Evolutionary conservation across 2,797 vertebrate genomes (phyloP), one percentile per base, ranked within the genome.

Genomic region (Sebastiscus albofasciatus): DNA sequence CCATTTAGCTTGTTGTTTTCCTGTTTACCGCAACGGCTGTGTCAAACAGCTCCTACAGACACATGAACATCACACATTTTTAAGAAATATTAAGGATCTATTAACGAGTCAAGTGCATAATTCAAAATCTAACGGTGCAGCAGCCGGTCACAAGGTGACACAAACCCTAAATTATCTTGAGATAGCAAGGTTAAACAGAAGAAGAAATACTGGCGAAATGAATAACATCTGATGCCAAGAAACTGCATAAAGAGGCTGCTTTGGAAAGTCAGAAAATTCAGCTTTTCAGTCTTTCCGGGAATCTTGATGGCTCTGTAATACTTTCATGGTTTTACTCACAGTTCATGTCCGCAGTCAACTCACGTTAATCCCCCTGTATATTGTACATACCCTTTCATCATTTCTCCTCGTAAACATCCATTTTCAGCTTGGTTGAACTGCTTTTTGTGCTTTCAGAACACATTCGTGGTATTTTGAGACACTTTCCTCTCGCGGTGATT

Each of bases 381-480:
- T 49, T 80, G 46, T 76, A 67, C 68, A 68, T 36, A 73, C 18
- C 22, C 46, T 85, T 79, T 85, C 66, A 78, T 84, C 62, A 64
- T 66, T 72, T 69, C 75, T 75, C 39, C 72, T 75, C 33, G 58
- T 91, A 90, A 90, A 83, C 72, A 90, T 83, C 56, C 52, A 81
- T 83, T 88, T 91, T 80, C 75, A 79, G 80, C 82, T 77, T 62
- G 72, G 73, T 67, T 84, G 79, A 85, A 81, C 67, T 70, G 60
- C 85, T 70, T 82, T 86, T 72, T 76, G 75, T 66, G 66, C 71
- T 87, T 87, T 85, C 75, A 31, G 82, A 86, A 79, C 75, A 85
- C 79, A 92, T 81, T 66, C 67, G 67, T 73, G 86, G 74, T 86
- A 84, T 90, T 91, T 90, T 77, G 75, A 86, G 77, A 83, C 71